These are phyloP conservation scores for Oceanodroma leucorhoa DNA, from an alignment of 2,797 vertebrate genomes.

Conservation along the genomic window DNA sequence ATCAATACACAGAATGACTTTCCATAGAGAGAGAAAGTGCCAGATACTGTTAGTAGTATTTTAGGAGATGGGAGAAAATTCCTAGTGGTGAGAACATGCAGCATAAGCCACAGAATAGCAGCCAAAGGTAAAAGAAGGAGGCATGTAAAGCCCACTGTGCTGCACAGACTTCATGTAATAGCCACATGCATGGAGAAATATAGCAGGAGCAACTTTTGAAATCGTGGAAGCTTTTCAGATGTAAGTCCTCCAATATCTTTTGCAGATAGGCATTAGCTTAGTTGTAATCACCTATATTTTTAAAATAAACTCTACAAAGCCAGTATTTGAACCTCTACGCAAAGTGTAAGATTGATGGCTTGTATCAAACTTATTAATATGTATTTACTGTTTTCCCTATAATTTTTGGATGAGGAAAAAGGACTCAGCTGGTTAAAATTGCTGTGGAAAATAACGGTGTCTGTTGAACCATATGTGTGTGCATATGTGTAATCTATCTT, in stretches of 20 bases:
- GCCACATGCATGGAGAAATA: not conserved
- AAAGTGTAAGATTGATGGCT: not conserved
- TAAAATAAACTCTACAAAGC: not conserved
- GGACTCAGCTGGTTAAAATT: not conserved
- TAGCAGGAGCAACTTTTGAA: not conserved
- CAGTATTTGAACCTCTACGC: not conserved
- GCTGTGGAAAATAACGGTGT: not conserved
- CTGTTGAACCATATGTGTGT: not conserved
- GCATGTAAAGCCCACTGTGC: not conserved
- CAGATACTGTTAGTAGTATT: not conserved
- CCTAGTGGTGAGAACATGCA: not conserved
- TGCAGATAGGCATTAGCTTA: not conserved
- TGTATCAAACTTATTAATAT: not conserved
- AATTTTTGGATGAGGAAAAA: not conserved
- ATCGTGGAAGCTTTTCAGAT: not conserved
- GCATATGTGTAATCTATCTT: not conserved
- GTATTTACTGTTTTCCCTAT: not conserved
- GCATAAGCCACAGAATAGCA: not conserved
- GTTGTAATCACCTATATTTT: not conserved
- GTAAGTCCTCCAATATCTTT: not conserved
- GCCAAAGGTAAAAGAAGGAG: not conserved
- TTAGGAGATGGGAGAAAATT: not conserved
- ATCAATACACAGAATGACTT: not conserved
- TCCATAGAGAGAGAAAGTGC: rapidly evolving
- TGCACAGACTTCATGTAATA: not conserved